Conservation (phyloP, 2,888 invertebrate genomes). For the Torymus auratus region DNA sequence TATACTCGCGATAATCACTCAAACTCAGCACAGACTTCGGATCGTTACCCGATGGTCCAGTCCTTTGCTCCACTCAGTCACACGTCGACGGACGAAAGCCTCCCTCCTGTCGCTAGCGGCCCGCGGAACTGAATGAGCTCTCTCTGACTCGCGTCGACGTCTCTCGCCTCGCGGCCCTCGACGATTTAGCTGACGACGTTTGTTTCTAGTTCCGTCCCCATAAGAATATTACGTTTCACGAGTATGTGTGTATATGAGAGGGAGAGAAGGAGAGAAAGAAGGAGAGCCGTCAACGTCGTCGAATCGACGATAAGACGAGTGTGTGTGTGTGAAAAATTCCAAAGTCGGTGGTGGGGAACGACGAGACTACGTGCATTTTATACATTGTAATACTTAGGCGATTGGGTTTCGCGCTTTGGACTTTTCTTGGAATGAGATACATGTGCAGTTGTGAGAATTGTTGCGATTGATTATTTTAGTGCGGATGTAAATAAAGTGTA, state of each 20-base stretch:
- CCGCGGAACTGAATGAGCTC: slow-evolving; percentile 41
- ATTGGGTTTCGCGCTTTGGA: too few species aligned
- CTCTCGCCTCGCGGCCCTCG: not conserved
- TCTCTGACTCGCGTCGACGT: not conserved
- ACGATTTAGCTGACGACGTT: slow-evolving; percentile 50
- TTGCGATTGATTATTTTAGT: too few species aligned
- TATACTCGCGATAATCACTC: slow-evolving; percentile 10
- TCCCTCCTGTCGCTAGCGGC: not conserved
- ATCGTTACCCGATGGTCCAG: too few species aligned
- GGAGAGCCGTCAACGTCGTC: slow-evolving; percentile 36
- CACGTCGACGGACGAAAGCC: not conserved
- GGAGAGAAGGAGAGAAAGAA: not conserved
- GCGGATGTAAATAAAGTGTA: too few species aligned
- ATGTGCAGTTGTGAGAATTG: too few species aligned
- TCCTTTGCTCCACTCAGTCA: not conserved
- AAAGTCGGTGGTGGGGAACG: too few species aligned
- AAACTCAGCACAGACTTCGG: slow-evolving; percentile 19
- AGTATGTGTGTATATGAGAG: not conserved
- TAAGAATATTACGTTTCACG: slow-evolving; percentile 40
- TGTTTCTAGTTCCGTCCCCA: slow-evolving; percentile 41
- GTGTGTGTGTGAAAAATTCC: too few species aligned
- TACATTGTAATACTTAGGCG: too few species aligned
- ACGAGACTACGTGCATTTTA: too few species aligned
- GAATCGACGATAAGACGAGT: slow-evolving; percentile 14
- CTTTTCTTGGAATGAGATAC: too few species aligned